These are phyloP conservation scores for Pontoporia blainvillei DNA, from an alignment of 2,113 vertebrate genomes.

Conservation along the genomic window DNA sequence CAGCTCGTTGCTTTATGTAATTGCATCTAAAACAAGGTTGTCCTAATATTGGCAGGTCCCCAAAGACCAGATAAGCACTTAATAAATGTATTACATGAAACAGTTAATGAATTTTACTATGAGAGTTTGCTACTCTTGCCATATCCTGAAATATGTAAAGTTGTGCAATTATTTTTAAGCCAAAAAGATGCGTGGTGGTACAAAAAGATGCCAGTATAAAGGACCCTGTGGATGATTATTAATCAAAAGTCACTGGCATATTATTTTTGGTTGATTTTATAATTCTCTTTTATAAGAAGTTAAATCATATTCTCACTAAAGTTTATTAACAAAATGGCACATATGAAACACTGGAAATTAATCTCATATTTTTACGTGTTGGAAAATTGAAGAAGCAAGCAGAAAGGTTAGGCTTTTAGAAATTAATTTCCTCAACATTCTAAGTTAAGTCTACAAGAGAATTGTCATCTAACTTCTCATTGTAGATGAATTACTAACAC, in stretches of 20 bases:
- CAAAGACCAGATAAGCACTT: background rate
- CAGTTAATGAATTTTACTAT: background rate
- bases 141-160: background rate
- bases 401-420: slow-evolving; percentile 32
- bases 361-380: background rate
- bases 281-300: background rate
- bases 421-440: slow-evolving; percentile 37
- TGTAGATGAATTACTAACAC: background rate
- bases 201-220: background rate
- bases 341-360: background rate
- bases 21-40: background rate
- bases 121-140: background rate
- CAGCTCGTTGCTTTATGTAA: background rate
- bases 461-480: background rate
- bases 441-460: background rate
- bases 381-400: background rate
- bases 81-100: background rate
- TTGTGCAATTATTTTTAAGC: background rate
- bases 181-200: background rate
- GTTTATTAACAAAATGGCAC: background rate
- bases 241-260: background rate
- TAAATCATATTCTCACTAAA: background rate
- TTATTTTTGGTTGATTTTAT: slow-evolving; percentile 14
- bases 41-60: background rate
- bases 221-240: background rate